Evolutionary conservation across 2,888 invertebrate genomes (phyloP).

Genomic region (Nezara viridula): DNA sequence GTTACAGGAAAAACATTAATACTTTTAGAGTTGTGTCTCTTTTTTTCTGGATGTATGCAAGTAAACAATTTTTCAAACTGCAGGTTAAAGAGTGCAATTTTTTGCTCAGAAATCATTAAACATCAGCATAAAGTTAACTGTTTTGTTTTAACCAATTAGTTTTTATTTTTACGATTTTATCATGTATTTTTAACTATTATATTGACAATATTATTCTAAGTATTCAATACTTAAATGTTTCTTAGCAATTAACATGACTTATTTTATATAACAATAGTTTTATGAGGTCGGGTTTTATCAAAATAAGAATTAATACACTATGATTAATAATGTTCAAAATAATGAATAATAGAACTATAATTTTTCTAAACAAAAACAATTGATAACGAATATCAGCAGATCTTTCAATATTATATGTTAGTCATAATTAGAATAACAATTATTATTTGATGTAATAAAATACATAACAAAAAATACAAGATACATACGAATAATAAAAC

Average conservation of each 20-base stretch:
- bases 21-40: not conserved
- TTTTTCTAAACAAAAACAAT: not conserved
- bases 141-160: not conserved
- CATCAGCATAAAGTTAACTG: not conserved
- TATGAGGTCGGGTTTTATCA: not conserved
- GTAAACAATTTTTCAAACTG: not conserved
- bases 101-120: not conserved
- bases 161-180: not conserved
- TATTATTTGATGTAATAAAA: not conserved
- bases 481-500: not conserved
- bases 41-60: not conserved
- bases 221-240: not conserved
- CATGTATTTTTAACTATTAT: not conserved
- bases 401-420: not conserved
- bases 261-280: not conserved
- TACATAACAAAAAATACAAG: not conserved
- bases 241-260: not conserved
- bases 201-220: not conserved
- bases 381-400: not conserved
- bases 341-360: not conserved
- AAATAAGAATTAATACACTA: not conserved
- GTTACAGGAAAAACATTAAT: not conserved
- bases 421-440: not conserved
- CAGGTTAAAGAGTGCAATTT: not conserved
- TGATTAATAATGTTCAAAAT: not conserved